phyloP scores from a whole-genome alignment of 2,888 invertebrate species.

The Pemphredon lugubris region DNA sequence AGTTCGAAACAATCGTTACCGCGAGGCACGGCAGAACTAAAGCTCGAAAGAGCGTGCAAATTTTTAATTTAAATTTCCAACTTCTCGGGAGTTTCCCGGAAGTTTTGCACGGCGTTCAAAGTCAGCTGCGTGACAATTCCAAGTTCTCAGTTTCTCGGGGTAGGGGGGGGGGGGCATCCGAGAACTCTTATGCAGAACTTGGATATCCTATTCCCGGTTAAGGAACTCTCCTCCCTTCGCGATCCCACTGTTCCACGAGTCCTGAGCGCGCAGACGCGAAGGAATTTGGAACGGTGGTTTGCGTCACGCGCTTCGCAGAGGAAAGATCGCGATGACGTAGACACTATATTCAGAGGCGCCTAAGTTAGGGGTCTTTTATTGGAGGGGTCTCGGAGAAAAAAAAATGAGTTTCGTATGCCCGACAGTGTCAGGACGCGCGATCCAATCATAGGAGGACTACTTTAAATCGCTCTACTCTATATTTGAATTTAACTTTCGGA shows the following conservation, averaged over 20 bases:
- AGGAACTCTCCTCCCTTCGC: conserved; percentile 18
- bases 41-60: no score
- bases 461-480: no score
- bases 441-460: no score
- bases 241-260: conserved; percentile 12
- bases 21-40: no score
- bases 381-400: no score
- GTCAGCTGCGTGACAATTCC: conserved; percentile 8
- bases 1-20: no score
- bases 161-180: no score
- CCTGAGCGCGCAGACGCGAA: conserved; percentile 39
- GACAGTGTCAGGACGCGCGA: no score
- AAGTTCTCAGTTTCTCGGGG: conserved; percentile 5
- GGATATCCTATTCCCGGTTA: conserved; percentile 28
- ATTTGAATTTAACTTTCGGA: no score
- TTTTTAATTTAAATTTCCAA: no score
- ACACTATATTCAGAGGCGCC: conserved; percentile 48
- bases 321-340: conserved; percentile 47
- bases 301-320: conserved; percentile 39
- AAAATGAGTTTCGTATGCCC: no score
- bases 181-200: conserved; percentile 25
- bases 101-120: not conserved
- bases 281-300: conserved; percentile 53
- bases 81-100: no score
- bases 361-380: not conserved